A percentile compares a stretch with the other conserved stretches of the same genome.
phyloP scores from a whole-genome alignment of 2,888 invertebrate genomes.

The Catocala sponsa region DNA sequence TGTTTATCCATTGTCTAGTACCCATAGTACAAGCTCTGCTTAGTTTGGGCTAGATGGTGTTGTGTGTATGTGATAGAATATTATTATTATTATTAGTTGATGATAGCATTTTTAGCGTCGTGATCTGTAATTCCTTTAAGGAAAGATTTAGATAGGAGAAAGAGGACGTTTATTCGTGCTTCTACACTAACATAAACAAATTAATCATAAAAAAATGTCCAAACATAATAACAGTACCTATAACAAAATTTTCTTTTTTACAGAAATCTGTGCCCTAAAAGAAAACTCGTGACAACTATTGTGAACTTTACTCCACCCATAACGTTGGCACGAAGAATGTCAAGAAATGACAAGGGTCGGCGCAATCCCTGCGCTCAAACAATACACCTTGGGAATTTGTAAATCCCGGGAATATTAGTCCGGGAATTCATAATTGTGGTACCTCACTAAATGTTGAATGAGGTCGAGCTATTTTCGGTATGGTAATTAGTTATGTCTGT shows the following conservation, averaged over 20 bases:
- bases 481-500: constrained; percentile 9
- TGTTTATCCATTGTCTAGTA: too few species aligned
- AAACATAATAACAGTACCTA: not conserved
- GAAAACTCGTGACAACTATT: constrained; percentile 19
- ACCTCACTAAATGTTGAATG: constrained; percentile 22
- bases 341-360: constrained; percentile 58
- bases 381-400: constrained; percentile 44
- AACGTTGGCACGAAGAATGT: constrained; percentile 35
- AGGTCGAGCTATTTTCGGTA: constrained; percentile 17
- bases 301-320: constrained; percentile 24
- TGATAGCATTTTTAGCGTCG: too few species aligned
- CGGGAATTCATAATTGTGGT: constrained; percentile 52
- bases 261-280: constrained; percentile 15
- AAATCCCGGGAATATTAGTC: constrained; percentile 49
- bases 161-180: too few species aligned
- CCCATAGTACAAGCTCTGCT: too few species aligned
- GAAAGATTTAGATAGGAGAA: too few species aligned
- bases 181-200: too few species aligned
- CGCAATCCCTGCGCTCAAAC: constrained; percentile 43
- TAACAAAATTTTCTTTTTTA: not conserved
- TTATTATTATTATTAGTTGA: too few species aligned
- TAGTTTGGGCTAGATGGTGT: too few species aligned
- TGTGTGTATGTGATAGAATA: too few species aligned
- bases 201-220: too few species aligned
- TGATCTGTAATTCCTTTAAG: too few species aligned